Evolutionary conservation across 2,888 invertebrate genomes (phyloP), one percentile per base, ranked within the genome.

Genomic region (Thymelicus lineola): DNA sequence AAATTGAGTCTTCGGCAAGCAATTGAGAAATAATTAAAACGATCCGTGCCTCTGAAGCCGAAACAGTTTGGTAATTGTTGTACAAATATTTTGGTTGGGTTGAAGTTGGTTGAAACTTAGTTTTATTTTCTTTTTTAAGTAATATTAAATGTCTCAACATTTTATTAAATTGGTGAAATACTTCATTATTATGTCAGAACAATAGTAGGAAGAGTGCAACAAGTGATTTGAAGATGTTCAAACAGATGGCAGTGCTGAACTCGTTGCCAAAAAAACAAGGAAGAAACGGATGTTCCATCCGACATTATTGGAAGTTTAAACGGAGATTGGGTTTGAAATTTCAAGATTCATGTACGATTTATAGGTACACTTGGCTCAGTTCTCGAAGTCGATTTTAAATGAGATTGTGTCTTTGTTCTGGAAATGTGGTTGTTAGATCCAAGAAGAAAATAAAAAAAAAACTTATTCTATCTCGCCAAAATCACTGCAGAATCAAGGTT

Each of bases 1-100:
- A 76, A 77, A 77, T 77, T 78, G 76, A 77, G 78, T 78, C 77
- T 77, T 73, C 73, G 75, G 74, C 73, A 76, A 76, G 77, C 76
- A 74, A 77, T 77, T 70, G 73, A 75, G 73, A 76, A 75, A 77
- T 79, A 78, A 79, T 78, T 76, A 77, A 76, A 77, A 73, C 76
- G 75, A 71, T 71, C 65, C 62, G 46, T 69, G 46, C 68, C 20
- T 63, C 61, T 35, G 62, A 57, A 69, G 62, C 62, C 62, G 68
- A 63, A 63, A 69, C 69, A 50, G 63, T 69, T 69, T 15, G 63
- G 20, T 63, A 64, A 63, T 63, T 69, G 63, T 63, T 69, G 28
- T 50, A 69, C 63, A 69, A 69, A 69, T 68, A 62, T 68, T 68
- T 55, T 46, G 62, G 46, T 62, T 68, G 14, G 17, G 15, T 58